Conservation (phyloP, 2,888 invertebrate genomes). For the Gryllus longicercus region DNA sequence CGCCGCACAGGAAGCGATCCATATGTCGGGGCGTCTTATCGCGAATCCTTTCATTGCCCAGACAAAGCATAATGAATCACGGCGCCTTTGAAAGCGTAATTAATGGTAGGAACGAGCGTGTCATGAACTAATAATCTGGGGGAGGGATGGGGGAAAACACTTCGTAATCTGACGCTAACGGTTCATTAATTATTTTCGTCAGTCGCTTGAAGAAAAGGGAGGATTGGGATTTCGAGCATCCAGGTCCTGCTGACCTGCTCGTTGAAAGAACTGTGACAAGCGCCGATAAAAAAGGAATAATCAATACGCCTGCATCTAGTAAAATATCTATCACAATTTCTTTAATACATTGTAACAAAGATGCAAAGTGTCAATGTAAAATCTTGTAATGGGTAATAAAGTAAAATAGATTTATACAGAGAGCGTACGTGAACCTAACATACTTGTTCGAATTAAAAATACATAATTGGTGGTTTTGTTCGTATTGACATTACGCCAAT, state of each 20-base stretch:
- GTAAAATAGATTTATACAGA: too few species aligned
- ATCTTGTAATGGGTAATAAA: too few species aligned
- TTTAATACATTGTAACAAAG: too few species aligned
- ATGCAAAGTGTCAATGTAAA: too few species aligned
- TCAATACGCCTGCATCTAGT: too few species aligned
- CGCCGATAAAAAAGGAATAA: too few species aligned
- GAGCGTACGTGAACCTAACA: too few species aligned
- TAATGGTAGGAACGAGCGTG: neutral
- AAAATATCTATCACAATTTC: too few species aligned
- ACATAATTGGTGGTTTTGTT: too few species aligned
- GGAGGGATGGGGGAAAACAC: neutral
- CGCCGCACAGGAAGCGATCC: neutral
- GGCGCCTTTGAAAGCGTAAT: slow-evolving; percentile 8
- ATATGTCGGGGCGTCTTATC: neutral
- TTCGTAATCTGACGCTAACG: slow-evolving; percentile 1
- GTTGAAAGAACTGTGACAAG: too few species aligned
- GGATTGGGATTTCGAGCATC: neutral
- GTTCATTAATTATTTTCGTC: slow-evolving; percentile 1
- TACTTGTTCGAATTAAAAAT: too few species aligned
- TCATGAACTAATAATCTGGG: neutral
- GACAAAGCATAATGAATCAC: slow-evolving; percentile 17
- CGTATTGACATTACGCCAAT: too few species aligned
- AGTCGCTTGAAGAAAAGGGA: neutral
- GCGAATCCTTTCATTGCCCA: neutral
- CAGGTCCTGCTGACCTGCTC: neutral